phyloP scores from a whole-genome alignment of 2,113 vertebrate species.

The Martes martes region DNA sequence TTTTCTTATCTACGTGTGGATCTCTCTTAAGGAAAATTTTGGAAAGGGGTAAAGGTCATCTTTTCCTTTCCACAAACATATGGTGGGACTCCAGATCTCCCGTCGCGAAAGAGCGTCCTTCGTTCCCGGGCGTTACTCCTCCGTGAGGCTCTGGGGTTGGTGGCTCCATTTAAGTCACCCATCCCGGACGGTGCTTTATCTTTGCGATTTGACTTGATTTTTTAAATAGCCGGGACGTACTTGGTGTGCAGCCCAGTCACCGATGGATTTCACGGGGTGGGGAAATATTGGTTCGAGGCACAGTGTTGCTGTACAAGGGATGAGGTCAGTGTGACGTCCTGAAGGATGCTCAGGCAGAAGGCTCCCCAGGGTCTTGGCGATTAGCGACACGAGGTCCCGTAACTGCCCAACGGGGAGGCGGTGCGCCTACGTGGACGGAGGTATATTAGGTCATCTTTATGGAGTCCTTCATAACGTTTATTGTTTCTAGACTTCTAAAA shows the following conservation, averaged over 20 bases:
- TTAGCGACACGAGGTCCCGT: fast-evolving
- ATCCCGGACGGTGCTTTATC: neutral
- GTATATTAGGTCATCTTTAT: neutral
- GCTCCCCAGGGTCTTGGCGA: too few relatives aligned
- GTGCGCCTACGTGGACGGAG: fast-evolving
- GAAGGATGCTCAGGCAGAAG: fast-evolving
- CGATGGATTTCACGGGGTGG: neutral
- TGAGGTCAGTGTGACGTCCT: neutral
- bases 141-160: fast-evolving
- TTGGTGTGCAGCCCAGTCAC: fast-evolving
- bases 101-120: fast-evolving
- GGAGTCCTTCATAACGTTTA: neutral
- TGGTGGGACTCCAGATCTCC: neutral
- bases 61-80: neutral
- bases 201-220: neutral
- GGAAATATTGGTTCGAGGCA: neutral
- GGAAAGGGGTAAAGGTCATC: neutral
- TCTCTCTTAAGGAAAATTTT: neutral
- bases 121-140: fast-evolving
- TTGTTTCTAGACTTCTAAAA: neutral
- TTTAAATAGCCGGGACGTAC: neutral
- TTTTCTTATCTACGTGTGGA: fast-evolving
- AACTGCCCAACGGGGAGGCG: neutral
- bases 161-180: neutral
- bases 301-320: fast-evolving